A percentile compares a stretch with the other conserved stretches of the same genome.
phyloP scores from a whole-genome alignment of 2,113 vertebrate species.

The Prolemur simus region DNA sequence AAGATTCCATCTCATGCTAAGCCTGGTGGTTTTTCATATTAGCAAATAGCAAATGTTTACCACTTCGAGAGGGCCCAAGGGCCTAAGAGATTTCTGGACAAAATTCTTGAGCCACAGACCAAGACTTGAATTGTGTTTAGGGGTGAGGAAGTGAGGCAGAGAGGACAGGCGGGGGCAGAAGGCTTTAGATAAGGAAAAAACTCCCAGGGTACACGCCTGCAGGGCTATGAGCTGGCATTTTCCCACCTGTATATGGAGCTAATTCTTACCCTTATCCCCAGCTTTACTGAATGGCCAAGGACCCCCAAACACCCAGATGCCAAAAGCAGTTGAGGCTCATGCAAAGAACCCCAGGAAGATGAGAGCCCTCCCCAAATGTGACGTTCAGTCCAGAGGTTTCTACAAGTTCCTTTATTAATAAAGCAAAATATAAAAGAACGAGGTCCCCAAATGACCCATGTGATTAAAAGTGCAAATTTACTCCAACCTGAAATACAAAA shows the following conservation, averaged over 20 bases:
- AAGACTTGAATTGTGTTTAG: slow-evolving; percentile 40
- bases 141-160: background rate
- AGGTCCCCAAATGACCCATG: slow-evolving; percentile 67
- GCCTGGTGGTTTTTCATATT: slow-evolving; percentile 57
- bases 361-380: background rate
- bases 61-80: background rate
- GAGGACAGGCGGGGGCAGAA: background rate
- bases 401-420: slow-evolving; percentile 82
- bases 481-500: slow-evolving; percentile 78
- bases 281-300: background rate
- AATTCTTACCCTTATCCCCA: background rate
- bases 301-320: background rate
- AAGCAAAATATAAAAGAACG: slow-evolving; percentile 77
- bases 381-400: slow-evolving; percentile 49
- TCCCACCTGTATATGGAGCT: background rate
- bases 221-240: too few species aligned
- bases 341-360: background rate
- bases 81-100: slow-evolving; percentile 55
- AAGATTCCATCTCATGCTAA: slow-evolving; percentile 40
- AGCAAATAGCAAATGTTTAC: slow-evolving; percentile 68
- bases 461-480: slow-evolving; percentile 82
- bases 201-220: background rate
- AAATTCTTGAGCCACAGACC: slow-evolving; percentile 58
- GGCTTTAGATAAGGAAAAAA: background rate
- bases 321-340: background rate